A percentile compares a stretch with the other conserved stretches of the same genome.
These are phyloP conservation scores for Sciurus niger DNA, from an alignment of 2,113 vertebrate genomes.

Conservation along the genomic window DNA sequence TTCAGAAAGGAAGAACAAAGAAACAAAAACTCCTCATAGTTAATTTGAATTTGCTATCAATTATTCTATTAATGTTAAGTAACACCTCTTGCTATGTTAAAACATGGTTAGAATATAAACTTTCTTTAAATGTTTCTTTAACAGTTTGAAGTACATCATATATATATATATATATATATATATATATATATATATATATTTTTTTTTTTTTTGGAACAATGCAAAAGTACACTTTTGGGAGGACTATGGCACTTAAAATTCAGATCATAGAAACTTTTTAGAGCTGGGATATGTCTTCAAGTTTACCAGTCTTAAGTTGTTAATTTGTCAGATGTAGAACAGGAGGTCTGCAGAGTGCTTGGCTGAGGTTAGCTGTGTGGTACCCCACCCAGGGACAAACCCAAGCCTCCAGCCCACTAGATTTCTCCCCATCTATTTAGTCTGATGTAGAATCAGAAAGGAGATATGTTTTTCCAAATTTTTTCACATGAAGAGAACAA, in stretches of 20 bases:
- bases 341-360: not conserved
- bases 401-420: not conserved
- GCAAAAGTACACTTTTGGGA: not conserved
- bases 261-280: not conserved
- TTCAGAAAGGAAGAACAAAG: not conserved
- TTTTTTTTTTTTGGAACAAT: not conserved
- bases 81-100: not conserved
- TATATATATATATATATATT: no score
- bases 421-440: not conserved
- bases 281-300: not conserved
- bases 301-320: not conserved
- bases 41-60: not conserved
- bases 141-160: not conserved
- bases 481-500: not conserved
- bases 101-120: not conserved
- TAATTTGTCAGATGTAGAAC: not conserved
- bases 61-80: not conserved
- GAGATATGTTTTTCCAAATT: not conserved
- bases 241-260: not conserved
- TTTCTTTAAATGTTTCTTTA: slow-evolving; percentile 6
- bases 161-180: not conserved
- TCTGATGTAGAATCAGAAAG: not conserved
- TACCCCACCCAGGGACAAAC: not conserved
- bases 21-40: not conserved
- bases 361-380: not conserved